phyloP scores from a whole-genome alignment of 2,113 vertebrate genomes.

The Apteryx owenii region DNA sequence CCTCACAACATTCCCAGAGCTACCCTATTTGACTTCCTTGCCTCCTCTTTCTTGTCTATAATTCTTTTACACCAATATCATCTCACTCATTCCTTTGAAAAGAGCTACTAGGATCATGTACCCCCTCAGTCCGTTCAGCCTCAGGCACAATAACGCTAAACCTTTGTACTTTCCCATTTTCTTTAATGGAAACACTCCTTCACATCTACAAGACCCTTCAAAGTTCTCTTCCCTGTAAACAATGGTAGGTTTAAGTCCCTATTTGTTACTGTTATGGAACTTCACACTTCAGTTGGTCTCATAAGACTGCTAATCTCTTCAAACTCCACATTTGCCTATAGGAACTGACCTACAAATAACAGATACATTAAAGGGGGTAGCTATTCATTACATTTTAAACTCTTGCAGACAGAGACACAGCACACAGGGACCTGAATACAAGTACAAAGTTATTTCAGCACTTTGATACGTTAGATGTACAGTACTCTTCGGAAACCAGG shows the following conservation, averaged over 20 bases:
- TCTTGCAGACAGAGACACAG: neutral
- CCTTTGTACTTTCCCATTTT: neutral
- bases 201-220: neutral
- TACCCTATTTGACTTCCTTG: neutral
- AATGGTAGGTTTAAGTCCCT: constrained; percentile 10
- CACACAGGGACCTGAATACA: neutral
- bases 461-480: neutral
- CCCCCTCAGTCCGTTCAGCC: neutral
- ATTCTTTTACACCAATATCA: neutral
- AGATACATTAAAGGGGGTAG: neutral
- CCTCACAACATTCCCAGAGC: neutral
- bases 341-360: constrained; percentile 43
- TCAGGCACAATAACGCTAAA: neutral
- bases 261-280: constrained; percentile 47
- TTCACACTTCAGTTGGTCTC: constrained; percentile 42
- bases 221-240: neutral
- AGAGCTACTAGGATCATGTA: neutral
- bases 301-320: constrained; percentile 4
- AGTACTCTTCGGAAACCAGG: neutral
- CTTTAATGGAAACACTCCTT: constrained; percentile 11
- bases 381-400: constrained; percentile 35
- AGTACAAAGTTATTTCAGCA: neutral
- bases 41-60: neutral
- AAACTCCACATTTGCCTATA: neutral
- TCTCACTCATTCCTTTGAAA: neutral